A percentile compares a stretch with the other conserved stretches of the same genome.
phyloP scores from a whole-genome alignment of 2,113 vertebrate genomes.

The Dicaeum eximium region DNA sequence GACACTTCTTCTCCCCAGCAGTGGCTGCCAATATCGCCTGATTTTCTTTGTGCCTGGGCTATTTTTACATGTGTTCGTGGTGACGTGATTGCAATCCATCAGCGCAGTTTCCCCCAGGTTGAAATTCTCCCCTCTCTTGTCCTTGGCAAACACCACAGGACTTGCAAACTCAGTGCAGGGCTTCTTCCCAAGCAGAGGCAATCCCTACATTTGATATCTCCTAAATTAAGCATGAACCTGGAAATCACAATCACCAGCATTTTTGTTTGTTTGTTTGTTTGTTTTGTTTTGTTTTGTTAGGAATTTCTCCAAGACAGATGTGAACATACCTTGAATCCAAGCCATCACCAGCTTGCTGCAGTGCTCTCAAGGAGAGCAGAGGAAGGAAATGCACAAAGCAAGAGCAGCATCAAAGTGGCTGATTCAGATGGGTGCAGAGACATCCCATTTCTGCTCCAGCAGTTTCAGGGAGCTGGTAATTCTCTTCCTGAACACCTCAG shows the following conservation, averaged over 20 bases:
- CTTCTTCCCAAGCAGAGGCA: not conserved
- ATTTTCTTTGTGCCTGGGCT: not conserved
- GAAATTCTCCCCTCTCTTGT: not conserved
- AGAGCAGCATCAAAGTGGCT: not conserved
- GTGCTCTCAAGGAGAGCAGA: not conserved
- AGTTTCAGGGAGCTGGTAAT: not conserved
- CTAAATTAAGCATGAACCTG: not conserved
- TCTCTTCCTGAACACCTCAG: not conserved
- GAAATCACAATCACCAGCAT: not conserved
- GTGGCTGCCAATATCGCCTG: not conserved
- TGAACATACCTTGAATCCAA: not conserved
- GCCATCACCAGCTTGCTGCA: not conserved
- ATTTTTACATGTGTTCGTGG: not conserved
- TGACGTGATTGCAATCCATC: not conserved
- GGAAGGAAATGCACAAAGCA: not conserved
- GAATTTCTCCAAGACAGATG: not conserved
- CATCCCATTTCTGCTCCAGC: not conserved
- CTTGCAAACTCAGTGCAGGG: rapidly evolving
- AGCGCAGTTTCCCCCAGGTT: not conserved
- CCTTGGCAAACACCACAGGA: not conserved
- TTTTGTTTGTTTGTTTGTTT: not conserved
- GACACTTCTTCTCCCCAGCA: not conserved
- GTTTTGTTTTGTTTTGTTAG: not conserved
- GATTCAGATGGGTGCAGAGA: not conserved
- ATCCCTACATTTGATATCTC: not conserved